phyloP scores from a whole-genome alignment of 1,140 invertebrate species.

The Pogonus chalceus region DNA sequence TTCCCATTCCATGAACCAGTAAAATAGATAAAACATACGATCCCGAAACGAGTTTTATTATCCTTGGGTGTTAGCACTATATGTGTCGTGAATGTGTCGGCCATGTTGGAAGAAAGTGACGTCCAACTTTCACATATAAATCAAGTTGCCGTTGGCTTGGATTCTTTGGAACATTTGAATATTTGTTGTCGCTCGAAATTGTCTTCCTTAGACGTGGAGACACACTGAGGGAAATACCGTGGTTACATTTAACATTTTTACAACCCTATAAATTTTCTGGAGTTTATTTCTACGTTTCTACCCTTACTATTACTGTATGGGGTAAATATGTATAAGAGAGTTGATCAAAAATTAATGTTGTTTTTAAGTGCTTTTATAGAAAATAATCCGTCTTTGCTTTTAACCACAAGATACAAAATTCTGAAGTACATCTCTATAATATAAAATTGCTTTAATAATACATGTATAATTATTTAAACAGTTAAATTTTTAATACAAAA shows the following conservation, averaged over 20 bases:
- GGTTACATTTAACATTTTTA: slow-evolving; percentile 25
- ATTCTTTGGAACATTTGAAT: slow-evolving; percentile 24
- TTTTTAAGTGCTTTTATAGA: too few species aligned
- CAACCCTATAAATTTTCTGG: slow-evolving; percentile 23
- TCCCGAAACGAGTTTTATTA: slow-evolving; percentile 12
- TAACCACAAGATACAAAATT: too few species aligned
- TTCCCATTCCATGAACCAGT: slow-evolving; percentile 3
- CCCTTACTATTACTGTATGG: background rate
- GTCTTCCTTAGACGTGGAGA: slow-evolving; percentile 18
- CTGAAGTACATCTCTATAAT: too few species aligned
- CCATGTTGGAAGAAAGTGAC: slow-evolving; percentile 5
- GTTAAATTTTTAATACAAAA: too few species aligned
- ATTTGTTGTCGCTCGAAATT: slow-evolving; percentile 24
- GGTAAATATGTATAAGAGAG: too few species aligned
- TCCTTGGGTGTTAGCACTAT: slow-evolving; percentile 8
- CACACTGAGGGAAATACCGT: slow-evolving; percentile 18
- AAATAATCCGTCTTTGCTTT: too few species aligned
- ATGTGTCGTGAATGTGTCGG: slow-evolving; percentile 5
- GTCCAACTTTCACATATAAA: slow-evolving; percentile 14
- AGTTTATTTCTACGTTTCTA: slow-evolving; percentile 21
- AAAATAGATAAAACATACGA: slow-evolving; percentile 13
- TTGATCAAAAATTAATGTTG: too few species aligned
- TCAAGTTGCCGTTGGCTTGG: slow-evolving; percentile 14
- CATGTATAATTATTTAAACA: too few species aligned
- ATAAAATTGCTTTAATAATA: too few species aligned